phyloP scores from a whole-genome alignment of 2,888 invertebrate species.

The Cactoblastis cactorum region DNA sequence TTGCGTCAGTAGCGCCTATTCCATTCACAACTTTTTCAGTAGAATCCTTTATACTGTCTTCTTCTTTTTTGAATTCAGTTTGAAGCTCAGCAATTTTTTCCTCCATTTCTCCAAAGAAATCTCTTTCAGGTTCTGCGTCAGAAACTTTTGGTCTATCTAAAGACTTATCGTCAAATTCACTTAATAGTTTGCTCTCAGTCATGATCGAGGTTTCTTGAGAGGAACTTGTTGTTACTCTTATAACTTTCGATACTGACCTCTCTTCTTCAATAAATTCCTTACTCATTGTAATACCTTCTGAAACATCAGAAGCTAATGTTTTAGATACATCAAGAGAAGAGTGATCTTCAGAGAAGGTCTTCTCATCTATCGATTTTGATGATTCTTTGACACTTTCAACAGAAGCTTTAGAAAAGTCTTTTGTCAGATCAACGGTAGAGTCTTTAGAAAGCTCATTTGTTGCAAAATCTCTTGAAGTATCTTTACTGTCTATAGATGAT shows the following conservation, averaged over 20 bases:
- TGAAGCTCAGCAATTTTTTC: slow-evolving; percentile 47
- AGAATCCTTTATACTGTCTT: slow-evolving; percentile 32
- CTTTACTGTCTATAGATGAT: slow-evolving; percentile 73
- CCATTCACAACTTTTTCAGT: slow-evolving; percentile 31
- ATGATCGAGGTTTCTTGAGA: slow-evolving; percentile 66
- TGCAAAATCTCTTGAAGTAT: slow-evolving; percentile 72
- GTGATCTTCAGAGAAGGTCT: slow-evolving; percentile 72
- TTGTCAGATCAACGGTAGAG: slow-evolving; percentile 68
- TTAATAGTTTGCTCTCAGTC: slow-evolving; percentile 64
- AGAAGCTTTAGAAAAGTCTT: slow-evolving; percentile 70
- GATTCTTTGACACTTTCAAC: slow-evolving; percentile 70
- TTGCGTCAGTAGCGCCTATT: slow-evolving; percentile 18
- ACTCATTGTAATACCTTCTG: slow-evolving; percentile 61
- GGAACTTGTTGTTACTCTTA: slow-evolving; percentile 55
- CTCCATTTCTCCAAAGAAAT: slow-evolving; percentile 49
- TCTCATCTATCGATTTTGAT: slow-evolving; percentile 69
- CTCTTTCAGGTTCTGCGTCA: slow-evolving; percentile 45
- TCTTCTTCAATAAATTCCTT: slow-evolving; percentile 66
- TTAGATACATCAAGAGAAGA: slow-evolving; percentile 73
- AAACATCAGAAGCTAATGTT: slow-evolving; percentile 70
- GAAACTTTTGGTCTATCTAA: slow-evolving; percentile 43
- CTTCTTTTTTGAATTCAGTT: slow-evolving; percentile 48
- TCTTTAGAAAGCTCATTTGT: slow-evolving; percentile 73
- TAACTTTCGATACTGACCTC: slow-evolving; percentile 52
- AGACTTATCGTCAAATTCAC: slow-evolving; percentile 59